Evolutionary conservation across 2,888 invertebrate genomes (phyloP), one percentile per base, ranked within the genome.

Genomic region (Unio delphinus): DNA sequence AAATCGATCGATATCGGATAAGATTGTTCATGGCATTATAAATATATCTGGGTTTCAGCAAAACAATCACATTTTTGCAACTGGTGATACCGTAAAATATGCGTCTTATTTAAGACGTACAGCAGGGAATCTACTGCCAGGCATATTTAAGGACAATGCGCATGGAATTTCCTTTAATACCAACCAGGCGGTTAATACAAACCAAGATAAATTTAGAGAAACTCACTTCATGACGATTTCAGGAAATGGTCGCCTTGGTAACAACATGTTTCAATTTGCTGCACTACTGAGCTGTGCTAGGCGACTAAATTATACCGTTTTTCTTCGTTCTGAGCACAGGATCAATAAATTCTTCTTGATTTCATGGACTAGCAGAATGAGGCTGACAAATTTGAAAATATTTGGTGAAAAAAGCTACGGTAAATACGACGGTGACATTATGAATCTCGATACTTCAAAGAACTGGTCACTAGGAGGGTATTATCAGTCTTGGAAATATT

Each of bases 401-500:
- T 72, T 78, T 23, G 68, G 65, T 0, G 77, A 78, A 45, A 66
- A 65, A 20, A 68, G 64, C 1, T 72, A 80, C 54, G 75, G 77
- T 4, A 68, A 63, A 30, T 81, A 75, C 60, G 68, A 71, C n/a
- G 26, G 30, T 0, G 61, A 65, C 8, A 28, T 80, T 1, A 62
- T 67, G 28, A 63, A 62, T 56, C 60, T 83, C 5, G 54, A 70
- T 6, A 72, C 69, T 45, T 63, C 62, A 8, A 69, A 65, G n/a
- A 83, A 83, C 60, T 79, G 75, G 77, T 76, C 80, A 2, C 64
- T 83, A 23, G 61, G 62, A 20, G 82, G 83, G 30, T 84, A 80
- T 68, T 80, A 73, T 59, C 84, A 84, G 67, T 81, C 82, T 0
- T 84, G 81, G 81, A 80, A 77, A 67, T 83, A 82, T 65, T 84